phyloP scores from a whole-genome alignment of 1,140 invertebrate species.

The Cylas formicarius region DNA sequence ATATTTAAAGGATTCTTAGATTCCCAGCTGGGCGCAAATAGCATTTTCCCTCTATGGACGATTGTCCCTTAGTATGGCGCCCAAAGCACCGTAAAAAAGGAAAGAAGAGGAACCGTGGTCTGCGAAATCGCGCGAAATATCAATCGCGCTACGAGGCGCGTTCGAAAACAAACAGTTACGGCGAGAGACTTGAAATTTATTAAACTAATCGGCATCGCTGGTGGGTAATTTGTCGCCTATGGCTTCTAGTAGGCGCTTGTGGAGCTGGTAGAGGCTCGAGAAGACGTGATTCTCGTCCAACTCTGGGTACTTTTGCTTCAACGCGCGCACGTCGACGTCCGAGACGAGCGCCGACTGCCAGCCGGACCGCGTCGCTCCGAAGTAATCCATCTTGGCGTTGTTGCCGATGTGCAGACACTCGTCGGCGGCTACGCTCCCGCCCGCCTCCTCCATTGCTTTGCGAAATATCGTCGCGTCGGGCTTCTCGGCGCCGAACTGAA shows the following conservation, averaged over 20 bases:
- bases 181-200: too few species aligned
- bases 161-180: too few species aligned
- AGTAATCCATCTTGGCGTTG: constrained; percentile 64
- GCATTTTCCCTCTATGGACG: too few species aligned
- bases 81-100: too few species aligned
- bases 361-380: constrained; percentile 62
- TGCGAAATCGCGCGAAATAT: too few species aligned
- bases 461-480: constrained; percentile 68
- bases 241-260: constrained; percentile 15
- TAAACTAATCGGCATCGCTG: too few species aligned
- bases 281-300: constrained; percentile 31
- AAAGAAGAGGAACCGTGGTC: too few species aligned
- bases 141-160: too few species aligned
- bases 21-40: too few species aligned
- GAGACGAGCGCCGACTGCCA: constrained; percentile 67
- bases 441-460: constrained; percentile 52
- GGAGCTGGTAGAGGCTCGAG: constrained; percentile 30
- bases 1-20: too few species aligned
- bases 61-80: too few species aligned
- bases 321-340: constrained; percentile 22
- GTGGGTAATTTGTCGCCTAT: constrained; percentile 16
- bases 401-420: constrained; percentile 80
- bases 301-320: constrained; percentile 29
- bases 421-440: constrained; percentile 44
- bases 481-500: constrained; percentile 57